Conservation (phyloP, 2,797 vertebrate genomes). For the Pangasius sanitwongsei region DNA sequence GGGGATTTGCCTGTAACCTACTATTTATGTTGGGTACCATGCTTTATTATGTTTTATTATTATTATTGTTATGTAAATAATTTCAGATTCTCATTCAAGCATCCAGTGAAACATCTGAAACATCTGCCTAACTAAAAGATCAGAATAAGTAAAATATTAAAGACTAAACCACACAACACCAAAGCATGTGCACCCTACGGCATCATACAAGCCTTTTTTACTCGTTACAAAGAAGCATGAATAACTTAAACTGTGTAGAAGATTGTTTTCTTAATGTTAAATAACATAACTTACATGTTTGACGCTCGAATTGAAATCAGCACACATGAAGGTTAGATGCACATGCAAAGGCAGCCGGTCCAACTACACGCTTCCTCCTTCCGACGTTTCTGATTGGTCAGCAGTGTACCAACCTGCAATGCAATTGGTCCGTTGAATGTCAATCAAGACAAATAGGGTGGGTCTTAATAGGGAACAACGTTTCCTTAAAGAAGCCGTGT, state of each 20-base stretch:
- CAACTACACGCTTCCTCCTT: constrained; percentile 12
- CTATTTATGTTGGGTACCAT: neutral
- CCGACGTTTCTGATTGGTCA: constrained; percentile 36
- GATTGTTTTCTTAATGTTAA: neutral
- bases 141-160: neutral
- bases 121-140: neutral
- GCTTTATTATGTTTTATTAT: too few species aligned
- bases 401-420: neutral
- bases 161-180: neutral
- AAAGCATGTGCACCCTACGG: neutral
- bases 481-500: constrained; percentile 10
- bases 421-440: constrained; percentile 62
- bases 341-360: neutral
- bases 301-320: neutral
- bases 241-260: neutral
- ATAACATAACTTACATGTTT: constrained; percentile 70
- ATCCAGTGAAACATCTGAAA: neutral
- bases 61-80: neutral
- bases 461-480: neutral
- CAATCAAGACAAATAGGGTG: constrained; percentile 40
- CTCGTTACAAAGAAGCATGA: neutral
- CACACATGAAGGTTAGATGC: constrained; percentile 27
- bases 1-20: neutral
- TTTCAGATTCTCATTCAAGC: neutral
- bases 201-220: too few species aligned